phyloP scores from a whole-genome alignment of 2,888 invertebrate genomes.

The Spialia ferax region DNA sequence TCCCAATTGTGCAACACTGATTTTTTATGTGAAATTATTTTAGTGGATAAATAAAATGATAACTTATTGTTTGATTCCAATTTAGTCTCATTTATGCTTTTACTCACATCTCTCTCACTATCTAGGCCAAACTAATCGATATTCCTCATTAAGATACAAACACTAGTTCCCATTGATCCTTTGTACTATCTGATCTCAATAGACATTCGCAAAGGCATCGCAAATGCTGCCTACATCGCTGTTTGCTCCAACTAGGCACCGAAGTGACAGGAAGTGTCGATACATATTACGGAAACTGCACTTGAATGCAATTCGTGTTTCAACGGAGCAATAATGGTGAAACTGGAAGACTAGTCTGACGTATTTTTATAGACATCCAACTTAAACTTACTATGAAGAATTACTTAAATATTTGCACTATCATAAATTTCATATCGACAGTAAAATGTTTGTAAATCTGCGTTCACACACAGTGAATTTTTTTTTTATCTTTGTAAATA shows the following conservation, averaged over 20 bases:
- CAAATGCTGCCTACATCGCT: neutral
- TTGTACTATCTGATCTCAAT: neutral
- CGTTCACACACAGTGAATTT: too few species aligned
- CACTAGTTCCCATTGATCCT: neutral
- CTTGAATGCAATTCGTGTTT: constrained; percentile 13
- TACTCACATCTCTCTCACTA: neutral
- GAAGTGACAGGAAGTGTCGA: constrained; percentile 20
- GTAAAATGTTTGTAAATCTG: too few species aligned
- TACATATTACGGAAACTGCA: constrained; percentile 7
- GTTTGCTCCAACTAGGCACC: constrained; percentile 14
- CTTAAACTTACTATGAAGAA: too few species aligned
- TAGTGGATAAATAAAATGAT: too few species aligned
- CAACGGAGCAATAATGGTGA: neutral
- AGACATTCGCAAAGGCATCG: neutral
- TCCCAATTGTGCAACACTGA: too few species aligned
- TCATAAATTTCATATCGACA: too few species aligned
- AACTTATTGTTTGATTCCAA: too few species aligned
- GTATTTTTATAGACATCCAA: neutral
- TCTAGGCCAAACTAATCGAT: constrained; percentile 1
- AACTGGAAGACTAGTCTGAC: neutral
- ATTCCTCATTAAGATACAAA: neutral
- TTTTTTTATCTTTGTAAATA: too few species aligned
- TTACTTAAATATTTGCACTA: too few species aligned
- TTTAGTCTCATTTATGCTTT: neutral
- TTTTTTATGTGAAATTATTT: too few species aligned